A percentile compares a stretch with the other conserved stretches of the same genome.
Conservation (phyloP, 2,113 vertebrate species). For the Ardeotis arabs region DNA sequence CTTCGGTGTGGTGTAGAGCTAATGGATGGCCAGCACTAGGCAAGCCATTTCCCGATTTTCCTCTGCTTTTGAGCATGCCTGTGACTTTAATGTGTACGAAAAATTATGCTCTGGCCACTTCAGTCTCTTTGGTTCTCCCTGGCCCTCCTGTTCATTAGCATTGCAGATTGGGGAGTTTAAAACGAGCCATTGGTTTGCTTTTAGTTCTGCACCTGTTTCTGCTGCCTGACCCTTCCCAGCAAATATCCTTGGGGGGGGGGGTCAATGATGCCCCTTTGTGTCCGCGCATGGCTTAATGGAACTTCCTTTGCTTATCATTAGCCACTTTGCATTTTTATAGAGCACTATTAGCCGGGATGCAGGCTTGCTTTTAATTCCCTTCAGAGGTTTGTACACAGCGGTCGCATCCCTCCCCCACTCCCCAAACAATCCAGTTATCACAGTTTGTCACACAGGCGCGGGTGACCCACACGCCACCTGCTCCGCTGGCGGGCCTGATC, state of each 20-base stretch:
- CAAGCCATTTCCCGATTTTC: neutral
- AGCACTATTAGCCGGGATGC: neutral
- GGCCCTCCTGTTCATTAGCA: neutral
- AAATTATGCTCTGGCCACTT: neutral
- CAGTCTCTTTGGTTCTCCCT: neutral
- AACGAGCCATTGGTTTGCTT: neutral
- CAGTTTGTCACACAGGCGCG: slow-evolving; percentile 29
- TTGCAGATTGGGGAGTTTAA: slow-evolving; percentile 11
- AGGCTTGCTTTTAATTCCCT: slow-evolving; percentile 40
- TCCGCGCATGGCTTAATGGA: neutral
- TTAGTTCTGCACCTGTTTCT: slow-evolving; percentile 62
- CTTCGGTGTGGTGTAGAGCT: neutral
- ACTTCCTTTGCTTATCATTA: slow-evolving; percentile 40
- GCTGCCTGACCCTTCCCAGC: neutral
- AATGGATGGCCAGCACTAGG: neutral
- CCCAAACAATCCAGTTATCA: slow-evolving; percentile 59
- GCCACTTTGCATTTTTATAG: slow-evolving; percentile 48
- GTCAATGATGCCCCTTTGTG: neutral
- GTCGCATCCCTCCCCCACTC: neutral
- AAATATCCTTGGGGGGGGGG: neutral
- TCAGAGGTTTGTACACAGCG: slow-evolving; percentile 10
- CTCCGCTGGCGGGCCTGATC: neutral
- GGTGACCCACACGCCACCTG: slow-evolving; percentile 25
- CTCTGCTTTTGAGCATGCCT: neutral
- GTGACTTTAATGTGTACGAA: neutral